Evolutionary conservation across 2,888 invertebrate genomes (phyloP).

Genomic region (Cybosia mesomella): DNA sequence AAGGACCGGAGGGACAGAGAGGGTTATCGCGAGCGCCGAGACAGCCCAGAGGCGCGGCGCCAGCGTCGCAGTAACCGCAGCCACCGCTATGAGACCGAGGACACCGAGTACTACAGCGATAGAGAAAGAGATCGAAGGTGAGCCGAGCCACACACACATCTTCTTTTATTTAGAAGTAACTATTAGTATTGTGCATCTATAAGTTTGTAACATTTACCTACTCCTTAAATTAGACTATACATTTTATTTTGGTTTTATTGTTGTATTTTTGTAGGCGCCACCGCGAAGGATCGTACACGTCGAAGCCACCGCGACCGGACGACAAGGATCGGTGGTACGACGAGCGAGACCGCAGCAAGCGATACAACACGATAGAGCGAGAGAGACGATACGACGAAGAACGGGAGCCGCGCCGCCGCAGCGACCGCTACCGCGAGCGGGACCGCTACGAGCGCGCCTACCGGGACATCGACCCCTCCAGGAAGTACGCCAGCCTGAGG

Average conservation of each 20-base stretch:
- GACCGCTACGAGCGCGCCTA: constrained; percentile 68
- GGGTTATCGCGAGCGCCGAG: constrained; percentile 48
- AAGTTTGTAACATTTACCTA: neutral
- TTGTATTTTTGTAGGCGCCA: constrained; percentile 71
- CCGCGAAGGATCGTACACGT: constrained; percentile 82
- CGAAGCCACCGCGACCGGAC: constrained; percentile 79
- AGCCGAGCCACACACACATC: constrained; percentile 26
- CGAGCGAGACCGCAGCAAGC: constrained; percentile 65
- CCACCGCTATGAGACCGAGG: constrained; percentile 88
- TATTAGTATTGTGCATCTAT: neutral
- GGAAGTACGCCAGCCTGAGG: constrained; percentile 69
- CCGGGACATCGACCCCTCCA: constrained; percentile 75
- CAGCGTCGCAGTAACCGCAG: constrained; percentile 74
- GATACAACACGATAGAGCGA: constrained; percentile 68
- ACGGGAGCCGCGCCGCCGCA: constrained; percentile 59
- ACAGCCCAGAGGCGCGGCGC: constrained; percentile 70
- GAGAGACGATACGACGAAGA: constrained; percentile 71
- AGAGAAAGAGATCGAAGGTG: constrained; percentile 86
- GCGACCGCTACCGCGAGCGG: constrained; percentile 58
- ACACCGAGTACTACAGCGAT: constrained; percentile 90
- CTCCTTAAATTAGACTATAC: neutral
- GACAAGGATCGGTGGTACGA: constrained; percentile 73
- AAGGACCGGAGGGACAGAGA: constrained; percentile 68
- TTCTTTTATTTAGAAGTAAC: neutral
- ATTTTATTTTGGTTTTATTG: too few species aligned